Conservation (phyloP, 2,113 vertebrate genomes). For the Bostrychus sinensis region DNA sequence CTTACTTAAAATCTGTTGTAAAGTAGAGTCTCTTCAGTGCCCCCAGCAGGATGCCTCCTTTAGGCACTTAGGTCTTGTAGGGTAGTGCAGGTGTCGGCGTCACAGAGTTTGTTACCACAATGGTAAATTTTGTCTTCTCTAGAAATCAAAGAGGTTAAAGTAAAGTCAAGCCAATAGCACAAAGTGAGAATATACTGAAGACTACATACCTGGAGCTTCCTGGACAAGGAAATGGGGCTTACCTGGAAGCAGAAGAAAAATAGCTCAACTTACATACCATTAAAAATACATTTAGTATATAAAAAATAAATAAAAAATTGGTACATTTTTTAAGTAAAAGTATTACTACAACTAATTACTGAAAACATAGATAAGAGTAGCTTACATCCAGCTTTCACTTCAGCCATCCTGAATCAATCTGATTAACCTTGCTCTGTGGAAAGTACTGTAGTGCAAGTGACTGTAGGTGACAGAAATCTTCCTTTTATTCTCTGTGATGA, state of each 20-base stretch:
- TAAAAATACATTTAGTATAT: too few relatives aligned
- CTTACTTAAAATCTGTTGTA: background rate
- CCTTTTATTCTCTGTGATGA: background rate
- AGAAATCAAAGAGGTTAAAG: background rate
- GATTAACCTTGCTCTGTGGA: too few relatives aligned
- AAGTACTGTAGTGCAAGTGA: too few relatives aligned
- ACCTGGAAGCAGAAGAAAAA: background rate
- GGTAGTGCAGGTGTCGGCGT: background rate
- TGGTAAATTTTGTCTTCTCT: background rate
- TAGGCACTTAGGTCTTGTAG: background rate
- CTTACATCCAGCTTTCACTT: too few relatives aligned
- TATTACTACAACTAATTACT: too few relatives aligned
- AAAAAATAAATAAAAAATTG: too few relatives aligned
- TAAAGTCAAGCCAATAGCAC: background rate
- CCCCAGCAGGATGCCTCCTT: conserved; percentile 1
- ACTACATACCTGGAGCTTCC: background rate
- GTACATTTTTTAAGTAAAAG: too few relatives aligned
- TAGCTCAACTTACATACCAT: too few relatives aligned
- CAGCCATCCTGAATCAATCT: background rate
- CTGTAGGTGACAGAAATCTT: background rate
- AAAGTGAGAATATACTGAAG: background rate
- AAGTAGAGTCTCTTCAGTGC: background rate
- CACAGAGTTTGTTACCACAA: background rate
- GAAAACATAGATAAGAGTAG: too few relatives aligned
- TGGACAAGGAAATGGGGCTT: background rate